These are phyloP conservation scores for Drosophila merina DNA, from an alignment of 2,888 invertebrate species.

Conservation along the genomic window DNA sequence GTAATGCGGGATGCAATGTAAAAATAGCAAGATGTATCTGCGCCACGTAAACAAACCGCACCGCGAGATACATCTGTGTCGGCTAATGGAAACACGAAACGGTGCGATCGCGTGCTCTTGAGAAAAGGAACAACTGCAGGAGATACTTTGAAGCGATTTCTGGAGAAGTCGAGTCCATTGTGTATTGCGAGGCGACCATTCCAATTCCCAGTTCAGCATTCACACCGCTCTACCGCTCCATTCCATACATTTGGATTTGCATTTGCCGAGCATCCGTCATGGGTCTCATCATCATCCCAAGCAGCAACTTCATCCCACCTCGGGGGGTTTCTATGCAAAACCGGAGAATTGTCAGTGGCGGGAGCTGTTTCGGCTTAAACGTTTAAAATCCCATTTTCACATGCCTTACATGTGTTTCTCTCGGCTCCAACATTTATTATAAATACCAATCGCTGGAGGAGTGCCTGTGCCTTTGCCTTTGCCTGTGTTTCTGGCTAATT, in stretches of 20 bases:
- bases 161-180: slow-evolving; percentile 58
- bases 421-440: slow-evolving; percentile 65
- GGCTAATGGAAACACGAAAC: slow-evolving; percentile 45
- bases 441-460: slow-evolving; percentile 51
- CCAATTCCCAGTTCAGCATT: background rate
- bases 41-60: slow-evolving; percentile 64
- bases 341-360: slow-evolving; percentile 23
- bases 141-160: slow-evolving; percentile 41
- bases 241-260: slow-evolving; percentile 56
- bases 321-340: slow-evolving; percentile 56
- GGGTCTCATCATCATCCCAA: slow-evolving; percentile 35
- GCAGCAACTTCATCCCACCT: slow-evolving; percentile 31
- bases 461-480: slow-evolving; percentile 44
- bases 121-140: slow-evolving; percentile 41
- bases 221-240: background rate
- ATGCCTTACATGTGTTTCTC: slow-evolving; percentile 71
- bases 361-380: slow-evolving; percentile 39
- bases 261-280: slow-evolving; percentile 54
- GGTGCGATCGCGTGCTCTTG: slow-evolving; percentile 41
- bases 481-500: slow-evolving; percentile 50
- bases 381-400: slow-evolving; percentile 72
- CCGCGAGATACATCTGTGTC: slow-evolving; percentile 30
- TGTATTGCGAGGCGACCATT: slow-evolving; percentile 37
- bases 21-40: slow-evolving; percentile 59
- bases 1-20: slow-evolving; percentile 59